Evolutionary conservation across 2,113 vertebrate genomes (phyloP), one percentile per base, ranked within the genome.

Genomic region (Nyctereutes procyonoides): DNA sequence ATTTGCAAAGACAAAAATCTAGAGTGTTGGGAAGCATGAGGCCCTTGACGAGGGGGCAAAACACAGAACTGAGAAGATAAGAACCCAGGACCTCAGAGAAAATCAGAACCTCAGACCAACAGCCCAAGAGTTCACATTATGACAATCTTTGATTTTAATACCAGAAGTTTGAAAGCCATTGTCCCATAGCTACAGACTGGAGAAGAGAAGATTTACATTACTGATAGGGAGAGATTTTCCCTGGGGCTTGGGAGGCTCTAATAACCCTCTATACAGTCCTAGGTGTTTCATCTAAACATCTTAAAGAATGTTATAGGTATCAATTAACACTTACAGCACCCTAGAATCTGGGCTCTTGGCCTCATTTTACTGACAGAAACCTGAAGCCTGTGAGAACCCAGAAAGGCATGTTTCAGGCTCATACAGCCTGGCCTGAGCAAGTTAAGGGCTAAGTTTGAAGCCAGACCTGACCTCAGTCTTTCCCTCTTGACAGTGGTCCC

Each of bases 1-100:
- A 60, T 89, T 94, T 81, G 82, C 67, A 97, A 93, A 96, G 80
- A 92, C 51, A 95, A 94, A 97, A 77, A 15, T 60, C 43, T 51
- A 65, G 30, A 63, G 20, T 71, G 9, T 51, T 90, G 80, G 63
- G 55, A 96, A 96, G 43, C 19, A 82, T 63, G 32, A 95, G 53
- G 51, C 20, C 43, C 53, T 55, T 26, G 65, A 88, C 56, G 90
- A 88, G 51, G n/a, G n/a, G 12, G 63, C 30, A 85, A 79, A 71
- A 95, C 48, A 85, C 14, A 92, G 55, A 93, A 88, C 74, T 69
- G 83, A 89, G 56, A 86, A 80, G 62, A n/a, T 3, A 65, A 93
- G 69, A 87, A 81, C 15, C 63, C 53, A 88, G 43, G 80, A 91
- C 30, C 63, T 95, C 80, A 92, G 48, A 19, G 32, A 86, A n/a